A percentile compares a stretch with the other conserved stretches of the same genome.
Evolutionary conservation across 64 coral and sea anemone species (phyloP).

Genomic region (Trachythela sp.): DNA sequence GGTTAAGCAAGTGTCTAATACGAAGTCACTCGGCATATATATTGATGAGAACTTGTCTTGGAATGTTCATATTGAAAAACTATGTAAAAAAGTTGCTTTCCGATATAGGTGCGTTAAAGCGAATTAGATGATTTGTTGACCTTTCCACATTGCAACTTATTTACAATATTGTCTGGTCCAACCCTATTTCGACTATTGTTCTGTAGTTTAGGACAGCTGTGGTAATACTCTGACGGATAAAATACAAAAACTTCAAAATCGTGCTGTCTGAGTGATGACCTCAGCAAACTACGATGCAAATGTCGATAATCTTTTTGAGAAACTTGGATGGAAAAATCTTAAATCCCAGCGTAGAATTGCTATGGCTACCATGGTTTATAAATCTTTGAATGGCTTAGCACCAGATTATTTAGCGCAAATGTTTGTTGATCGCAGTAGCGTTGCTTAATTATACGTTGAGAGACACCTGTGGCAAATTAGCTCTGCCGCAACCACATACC

Average conservation of each 20-base stretch:
- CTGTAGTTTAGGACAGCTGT: background rate
- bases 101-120: background rate
- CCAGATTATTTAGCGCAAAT: background rate
- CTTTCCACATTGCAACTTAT: background rate
- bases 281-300: background rate
- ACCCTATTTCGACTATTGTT: too few relatives aligned
- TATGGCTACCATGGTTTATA: slow-evolving; percentile 12
- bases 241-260: background rate
- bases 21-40: slow-evolving; percentile 33
- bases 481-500: too few relatives aligned
- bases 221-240: background rate
- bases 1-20: slow-evolving; percentile 38
- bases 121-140: background rate
- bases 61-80: background rate
- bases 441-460: too few relatives aligned
- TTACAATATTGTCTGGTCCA: background rate
- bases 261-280: background rate
- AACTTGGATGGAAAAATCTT: slow-evolving; percentile 7
- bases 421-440: background rate
- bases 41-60: background rate
- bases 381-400: slow-evolving; percentile 2
- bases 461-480: too few relatives aligned
- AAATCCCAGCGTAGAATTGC: background rate
- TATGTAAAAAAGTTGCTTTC: slow-evolving; percentile 25
- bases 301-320: background rate